A percentile compares a stretch with the other conserved stretches of the same genome.
These are phyloP conservation scores for Pipistrellus pipistrellus DNA, from an alignment of 2,797 vertebrate species.

Conservation along the genomic window DNA sequence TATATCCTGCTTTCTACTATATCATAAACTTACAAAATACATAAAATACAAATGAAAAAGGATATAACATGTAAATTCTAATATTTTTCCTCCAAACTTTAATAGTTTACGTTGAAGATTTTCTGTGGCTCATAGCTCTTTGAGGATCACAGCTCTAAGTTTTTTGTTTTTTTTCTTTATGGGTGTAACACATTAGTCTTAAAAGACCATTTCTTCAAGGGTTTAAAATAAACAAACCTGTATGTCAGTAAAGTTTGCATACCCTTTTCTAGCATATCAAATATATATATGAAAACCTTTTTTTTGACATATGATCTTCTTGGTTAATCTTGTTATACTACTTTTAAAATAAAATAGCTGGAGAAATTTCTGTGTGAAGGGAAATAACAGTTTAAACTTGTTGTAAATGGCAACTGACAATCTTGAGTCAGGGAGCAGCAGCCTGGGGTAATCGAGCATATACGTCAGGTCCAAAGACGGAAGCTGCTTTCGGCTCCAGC, in stretches of 20 bases:
- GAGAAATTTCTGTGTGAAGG: slow-evolving; percentile 3
- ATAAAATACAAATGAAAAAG: slow-evolving; percentile 1
- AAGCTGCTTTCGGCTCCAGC: background rate
- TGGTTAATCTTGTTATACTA: background rate
- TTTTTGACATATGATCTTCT: background rate
- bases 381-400: background rate
- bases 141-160: background rate
- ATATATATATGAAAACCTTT: background rate
- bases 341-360: slow-evolving; percentile 39
- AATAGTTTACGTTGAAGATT: background rate
- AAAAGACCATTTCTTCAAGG: background rate
- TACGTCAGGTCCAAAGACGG: background rate
- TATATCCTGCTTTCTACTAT: background rate
- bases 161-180: background rate
- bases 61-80: background rate
- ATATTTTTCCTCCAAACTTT: slow-evolving; percentile 19
- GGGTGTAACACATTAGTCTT: background rate
- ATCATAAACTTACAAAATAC: background rate
- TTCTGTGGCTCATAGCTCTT: background rate
- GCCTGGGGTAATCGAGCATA: background rate
- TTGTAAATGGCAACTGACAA: background rate
- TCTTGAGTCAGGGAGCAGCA: background rate
- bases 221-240: background rate
- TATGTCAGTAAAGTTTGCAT: background rate
- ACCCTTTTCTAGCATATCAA: background rate